Percentiles rank a stretch among this genome's conserved stretches.
phyloP scores from a whole-genome alignment of 2,888 invertebrate species.

The Subacronicta megacephala region DNA sequence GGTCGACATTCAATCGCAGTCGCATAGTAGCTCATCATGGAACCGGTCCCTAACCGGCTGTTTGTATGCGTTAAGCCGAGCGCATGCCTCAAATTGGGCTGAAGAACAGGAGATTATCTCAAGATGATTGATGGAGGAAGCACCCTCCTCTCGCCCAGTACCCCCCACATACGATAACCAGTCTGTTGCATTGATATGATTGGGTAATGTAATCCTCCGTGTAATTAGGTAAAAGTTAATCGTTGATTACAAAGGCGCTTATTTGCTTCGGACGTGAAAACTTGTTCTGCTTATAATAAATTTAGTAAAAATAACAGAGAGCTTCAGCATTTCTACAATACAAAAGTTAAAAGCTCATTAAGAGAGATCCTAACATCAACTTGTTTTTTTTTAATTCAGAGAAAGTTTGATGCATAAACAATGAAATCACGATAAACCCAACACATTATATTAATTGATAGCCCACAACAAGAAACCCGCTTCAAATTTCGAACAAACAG shows the following conservation, averaged over 20 bases:
- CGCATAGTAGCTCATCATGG: slow-evolving; percentile 40
- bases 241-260: slow-evolving; percentile 16
- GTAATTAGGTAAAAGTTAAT: slow-evolving; percentile 62
- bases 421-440: not conserved
- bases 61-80: slow-evolving; percentile 83
- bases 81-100: slow-evolving; percentile 86
- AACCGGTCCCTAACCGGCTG: slow-evolving; percentile 49
- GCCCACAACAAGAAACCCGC: slow-evolving; percentile 19
- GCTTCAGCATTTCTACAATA: no score
- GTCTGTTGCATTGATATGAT: slow-evolving; percentile 56
- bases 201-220: slow-evolving; percentile 60
- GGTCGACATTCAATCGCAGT: slow-evolving; percentile 27
- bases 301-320: no score
- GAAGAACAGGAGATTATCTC: slow-evolving; percentile 92
- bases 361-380: no score
- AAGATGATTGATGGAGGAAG: slow-evolving; percentile 90
- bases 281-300: not conserved
- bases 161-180: slow-evolving; percentile 47
- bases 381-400: no score
- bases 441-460: slow-evolving; percentile 24
- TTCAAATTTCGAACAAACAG: slow-evolving; percentile 28
- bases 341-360: no score
- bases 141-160: slow-evolving; percentile 15
- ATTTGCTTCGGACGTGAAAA: slow-evolving; percentile 20
- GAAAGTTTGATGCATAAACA: no score